A percentile compares a stretch with the other conserved stretches of the same genome.
Conservation (phyloP, 2,113 vertebrate genomes). For the Anarhynchus alexandrinus region DNA sequence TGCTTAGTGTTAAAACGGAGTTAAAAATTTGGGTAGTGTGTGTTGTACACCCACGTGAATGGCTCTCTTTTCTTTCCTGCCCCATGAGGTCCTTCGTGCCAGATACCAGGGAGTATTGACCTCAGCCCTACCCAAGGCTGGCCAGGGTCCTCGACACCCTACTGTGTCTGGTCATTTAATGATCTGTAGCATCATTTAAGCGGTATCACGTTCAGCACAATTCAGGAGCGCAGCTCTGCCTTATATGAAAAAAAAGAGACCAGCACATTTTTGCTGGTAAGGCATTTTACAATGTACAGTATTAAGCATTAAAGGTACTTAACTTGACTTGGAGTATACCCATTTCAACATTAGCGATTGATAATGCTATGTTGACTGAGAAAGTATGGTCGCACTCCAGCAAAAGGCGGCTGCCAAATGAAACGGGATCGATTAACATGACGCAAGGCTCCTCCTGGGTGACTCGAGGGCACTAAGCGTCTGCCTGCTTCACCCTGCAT, state of each 20-base stretch:
- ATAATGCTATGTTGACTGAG: background rate
- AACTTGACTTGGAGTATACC: background rate
- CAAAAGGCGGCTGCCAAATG: background rate
- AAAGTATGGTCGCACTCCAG: background rate
- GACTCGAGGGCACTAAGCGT: accelerated
- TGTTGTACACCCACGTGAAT: background rate
- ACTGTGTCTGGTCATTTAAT: accelerated
- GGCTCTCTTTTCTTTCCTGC: background rate
- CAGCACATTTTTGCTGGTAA: background rate
- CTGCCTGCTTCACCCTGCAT: background rate
- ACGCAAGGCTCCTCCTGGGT: background rate
- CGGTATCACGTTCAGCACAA: background rate
- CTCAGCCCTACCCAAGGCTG: background rate
- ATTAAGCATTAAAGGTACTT: background rate
- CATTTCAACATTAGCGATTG: background rate
- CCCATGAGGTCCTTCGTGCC: background rate
- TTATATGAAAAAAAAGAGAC: background rate
- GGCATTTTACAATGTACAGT: background rate
- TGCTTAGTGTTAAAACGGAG: background rate
- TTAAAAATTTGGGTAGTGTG: background rate
- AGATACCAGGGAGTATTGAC: background rate
- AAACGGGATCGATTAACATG: background rate
- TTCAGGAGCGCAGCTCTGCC: background rate
- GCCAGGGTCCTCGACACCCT: background rate
- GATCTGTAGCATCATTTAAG: background rate